phyloP scores from a whole-genome alignment of 1,140 invertebrate species.

The Drosophila bifasciata region DNA sequence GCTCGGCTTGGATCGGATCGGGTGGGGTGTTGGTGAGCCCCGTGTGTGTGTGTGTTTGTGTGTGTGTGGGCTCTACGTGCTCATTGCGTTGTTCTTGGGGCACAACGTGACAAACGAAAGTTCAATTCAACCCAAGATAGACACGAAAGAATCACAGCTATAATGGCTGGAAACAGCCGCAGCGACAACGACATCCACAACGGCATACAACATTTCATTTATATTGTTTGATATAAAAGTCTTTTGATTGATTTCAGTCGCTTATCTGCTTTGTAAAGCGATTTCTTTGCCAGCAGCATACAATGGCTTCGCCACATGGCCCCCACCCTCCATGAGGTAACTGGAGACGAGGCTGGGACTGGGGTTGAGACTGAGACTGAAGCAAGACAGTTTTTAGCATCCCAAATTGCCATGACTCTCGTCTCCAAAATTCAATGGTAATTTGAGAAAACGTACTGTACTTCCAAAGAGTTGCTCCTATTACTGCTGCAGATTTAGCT shows the following conservation, averaged over 20 bases:
- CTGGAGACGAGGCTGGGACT: constrained; percentile 24
- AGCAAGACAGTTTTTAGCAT: constrained; percentile 34
- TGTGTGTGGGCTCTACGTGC: constrained; percentile 65
- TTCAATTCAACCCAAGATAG: constrained; percentile 50
- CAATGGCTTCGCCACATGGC: constrained; percentile 10
- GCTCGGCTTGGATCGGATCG: constrained; percentile 25
- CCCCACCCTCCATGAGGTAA: constrained; percentile 53
- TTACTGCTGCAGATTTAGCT: constrained; percentile 31
- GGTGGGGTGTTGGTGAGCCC: constrained; percentile 6
- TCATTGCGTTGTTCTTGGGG: constrained; percentile 44
- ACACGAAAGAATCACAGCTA: constrained; percentile 43
- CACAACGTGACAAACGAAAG: constrained; percentile 67
- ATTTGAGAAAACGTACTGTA: not conserved
- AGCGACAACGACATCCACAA: constrained; percentile 31
- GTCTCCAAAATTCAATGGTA: constrained; percentile 37
- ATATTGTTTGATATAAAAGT: constrained; percentile 72
- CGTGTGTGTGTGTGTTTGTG: constrained; percentile 63
- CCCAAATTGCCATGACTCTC: constrained; percentile 45
- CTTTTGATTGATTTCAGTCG: constrained; percentile 73
- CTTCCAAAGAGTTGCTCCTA: constrained; percentile 41
- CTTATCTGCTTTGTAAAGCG: constrained; percentile 65
- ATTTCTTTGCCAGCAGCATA: constrained; percentile 53
- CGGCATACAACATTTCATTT: constrained; percentile 60
- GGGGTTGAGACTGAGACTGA: not conserved
- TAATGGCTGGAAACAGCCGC: constrained; percentile 14